Conservation (phyloP, 1,140 invertebrate species). For the Halesus radiatus region DNA sequence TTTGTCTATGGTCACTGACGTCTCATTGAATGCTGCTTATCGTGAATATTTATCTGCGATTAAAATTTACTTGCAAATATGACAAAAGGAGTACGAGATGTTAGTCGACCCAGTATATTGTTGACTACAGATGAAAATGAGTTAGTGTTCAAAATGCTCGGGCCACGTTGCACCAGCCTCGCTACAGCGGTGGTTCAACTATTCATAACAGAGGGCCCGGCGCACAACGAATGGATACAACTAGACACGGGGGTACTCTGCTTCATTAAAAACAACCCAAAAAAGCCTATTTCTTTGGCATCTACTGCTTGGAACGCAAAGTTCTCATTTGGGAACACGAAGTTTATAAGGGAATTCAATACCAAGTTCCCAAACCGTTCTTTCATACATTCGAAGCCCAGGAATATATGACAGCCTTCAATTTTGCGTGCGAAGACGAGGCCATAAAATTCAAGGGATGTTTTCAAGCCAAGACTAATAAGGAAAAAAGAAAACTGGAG, state of each 20-base stretch:
- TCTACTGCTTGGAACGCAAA: slow-evolving; percentile 86
- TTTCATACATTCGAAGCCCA: slow-evolving; percentile 96
- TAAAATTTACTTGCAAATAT: too few relatives aligned
- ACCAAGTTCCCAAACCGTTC: slow-evolving; percentile 83
- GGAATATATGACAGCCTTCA: slow-evolving; percentile 59
- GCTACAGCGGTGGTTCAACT: slow-evolving; percentile 92
- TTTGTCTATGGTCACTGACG: too few relatives aligned
- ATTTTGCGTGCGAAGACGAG: not conserved
- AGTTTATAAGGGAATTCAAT: slow-evolving; percentile 92
- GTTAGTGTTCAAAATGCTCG: not conserved
- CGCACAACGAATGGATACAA: slow-evolving; percentile 88
- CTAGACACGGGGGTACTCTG: slow-evolving; percentile 90
- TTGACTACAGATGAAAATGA: slow-evolving; percentile 3
- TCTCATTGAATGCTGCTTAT: too few relatives aligned
- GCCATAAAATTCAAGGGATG: not conserved
- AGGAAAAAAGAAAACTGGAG: not conserved
- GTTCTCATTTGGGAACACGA: slow-evolving; percentile 93
- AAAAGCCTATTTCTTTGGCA: slow-evolving; percentile 91
- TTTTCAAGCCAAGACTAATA: not conserved
- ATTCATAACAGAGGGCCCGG: slow-evolving; percentile 85
- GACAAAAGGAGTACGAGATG: too few relatives aligned
- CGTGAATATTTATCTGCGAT: too few relatives aligned
- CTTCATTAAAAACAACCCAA: slow-evolving; percentile 91
- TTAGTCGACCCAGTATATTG: not conserved
- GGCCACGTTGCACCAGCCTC: slow-evolving; percentile 69